Evolutionary conservation across 2,113 vertebrate genomes (phyloP).

Genomic region (Muntiacus reevesi): DNA sequence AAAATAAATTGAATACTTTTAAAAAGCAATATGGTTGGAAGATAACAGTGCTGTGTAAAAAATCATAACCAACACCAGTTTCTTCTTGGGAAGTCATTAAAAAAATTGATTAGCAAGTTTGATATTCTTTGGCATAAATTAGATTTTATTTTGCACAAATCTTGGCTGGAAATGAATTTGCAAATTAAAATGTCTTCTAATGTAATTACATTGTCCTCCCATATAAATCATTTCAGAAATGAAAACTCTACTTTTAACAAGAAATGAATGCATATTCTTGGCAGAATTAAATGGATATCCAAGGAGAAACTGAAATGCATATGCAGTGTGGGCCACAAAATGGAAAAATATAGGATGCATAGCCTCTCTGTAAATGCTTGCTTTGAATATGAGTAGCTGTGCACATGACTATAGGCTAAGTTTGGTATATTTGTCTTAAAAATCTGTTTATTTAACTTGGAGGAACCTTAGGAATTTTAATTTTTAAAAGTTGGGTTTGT

Average conservation of each 20-base stretch:
- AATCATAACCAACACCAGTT: conserved; percentile 55
- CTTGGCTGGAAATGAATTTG: conserved; percentile 68
- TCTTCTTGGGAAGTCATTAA: conserved; percentile 60
- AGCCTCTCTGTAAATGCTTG: background rate
- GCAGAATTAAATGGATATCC: conserved; percentile 39
- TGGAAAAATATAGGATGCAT: background rate
- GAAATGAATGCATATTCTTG: conserved; percentile 49
- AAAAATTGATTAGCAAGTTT: conserved; percentile 75
- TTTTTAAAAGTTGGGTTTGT: conserved; percentile 34
- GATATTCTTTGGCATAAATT: conserved; percentile 73
- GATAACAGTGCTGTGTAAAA: conserved; percentile 30
- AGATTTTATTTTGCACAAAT: conserved; percentile 73
- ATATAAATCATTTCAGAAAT: conserved; percentile 68
- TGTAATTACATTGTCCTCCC: conserved; percentile 66
- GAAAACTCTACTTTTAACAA: conserved; percentile 69
- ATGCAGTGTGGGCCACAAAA: background rate
- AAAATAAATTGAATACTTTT: conserved; percentile 39
- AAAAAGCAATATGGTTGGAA: conserved; percentile 24
- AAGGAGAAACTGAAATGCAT: background rate
- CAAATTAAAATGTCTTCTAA: conserved; percentile 77
- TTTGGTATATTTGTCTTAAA: conserved; percentile 20
- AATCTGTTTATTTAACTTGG: conserved; percentile 1
- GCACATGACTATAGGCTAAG: background rate
- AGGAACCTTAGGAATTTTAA: background rate
- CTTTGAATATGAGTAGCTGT: background rate